Evolutionary conservation across 2,797 vertebrate species (phyloP).

Genomic region (Florisuga fusca): DNA sequence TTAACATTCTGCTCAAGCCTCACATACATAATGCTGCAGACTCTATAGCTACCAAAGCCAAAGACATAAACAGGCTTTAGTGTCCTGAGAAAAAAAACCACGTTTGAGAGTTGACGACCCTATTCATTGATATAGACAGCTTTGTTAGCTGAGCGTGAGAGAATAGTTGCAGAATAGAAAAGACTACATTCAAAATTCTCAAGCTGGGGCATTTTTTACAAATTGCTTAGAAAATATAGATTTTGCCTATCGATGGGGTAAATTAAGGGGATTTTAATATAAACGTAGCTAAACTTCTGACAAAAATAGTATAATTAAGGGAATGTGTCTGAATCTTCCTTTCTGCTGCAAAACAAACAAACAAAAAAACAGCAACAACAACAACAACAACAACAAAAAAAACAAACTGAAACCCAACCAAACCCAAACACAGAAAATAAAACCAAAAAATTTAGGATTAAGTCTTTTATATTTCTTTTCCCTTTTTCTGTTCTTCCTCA

Average conservation of each 20-base stretch:
- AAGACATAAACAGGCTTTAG: conserved; percentile 44
- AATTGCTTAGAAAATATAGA: neutral
- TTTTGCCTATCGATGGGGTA: neutral
- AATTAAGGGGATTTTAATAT: neutral
- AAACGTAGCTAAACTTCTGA: neutral
- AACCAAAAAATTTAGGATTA: neutral
- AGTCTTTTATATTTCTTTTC: neutral
- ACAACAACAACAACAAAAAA: too few relatives aligned
- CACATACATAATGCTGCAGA: conserved; percentile 65
- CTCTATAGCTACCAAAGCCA: conserved; percentile 73
- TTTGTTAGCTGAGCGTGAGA: conserved; percentile 24
- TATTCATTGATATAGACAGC: conserved; percentile 64
- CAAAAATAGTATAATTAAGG: neutral
- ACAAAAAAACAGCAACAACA: neutral
- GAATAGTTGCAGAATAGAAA: neutral
- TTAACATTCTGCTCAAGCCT: conserved; percentile 73
- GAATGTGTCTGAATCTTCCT: neutral
- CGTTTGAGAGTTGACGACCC: conserved; percentile 20
- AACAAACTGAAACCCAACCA: too few relatives aligned
- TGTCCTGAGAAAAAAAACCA: neutral
- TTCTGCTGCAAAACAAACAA: neutral
- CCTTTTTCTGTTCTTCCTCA: neutral
- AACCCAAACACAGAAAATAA: neutral
- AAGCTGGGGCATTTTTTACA: neutral
- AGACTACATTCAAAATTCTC: neutral